Conservation (phyloP, 2,888 invertebrate species). For the Limnephilus auricula region DNA sequence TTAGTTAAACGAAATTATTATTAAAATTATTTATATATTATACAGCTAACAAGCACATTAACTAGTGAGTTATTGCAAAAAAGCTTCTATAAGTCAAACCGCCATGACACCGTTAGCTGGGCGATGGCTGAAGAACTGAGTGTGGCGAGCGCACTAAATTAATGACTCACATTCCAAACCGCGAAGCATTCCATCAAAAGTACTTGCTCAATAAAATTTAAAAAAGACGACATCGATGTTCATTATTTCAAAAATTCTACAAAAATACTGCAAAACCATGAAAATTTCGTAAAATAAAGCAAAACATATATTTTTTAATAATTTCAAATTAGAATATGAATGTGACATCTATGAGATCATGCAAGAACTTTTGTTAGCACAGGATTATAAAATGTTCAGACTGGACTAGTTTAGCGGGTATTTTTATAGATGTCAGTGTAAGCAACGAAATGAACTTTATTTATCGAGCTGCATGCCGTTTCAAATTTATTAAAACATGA, state of each 20-base stretch:
- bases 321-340: not conserved
- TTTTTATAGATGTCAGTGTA: not conserved
- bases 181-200: conserved; percentile 25
- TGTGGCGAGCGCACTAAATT: conserved; percentile 70
- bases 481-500: too few relatives aligned
- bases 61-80: conserved; percentile 77
- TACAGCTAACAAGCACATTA: conserved; percentile 77
- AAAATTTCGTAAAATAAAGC: not conserved
- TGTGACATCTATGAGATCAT: not conserved
- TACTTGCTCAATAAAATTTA: not conserved
- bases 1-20: conserved; percentile 53
- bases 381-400: not conserved
- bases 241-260: not conserved
- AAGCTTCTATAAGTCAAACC: conserved; percentile 78
- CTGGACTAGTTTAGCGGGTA: not conserved
- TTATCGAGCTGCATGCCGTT: too few relatives aligned
- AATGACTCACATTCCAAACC: conserved; percentile 46
- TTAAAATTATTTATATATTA: conserved; percentile 68
- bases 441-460: not conserved
- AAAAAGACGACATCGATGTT: not conserved
- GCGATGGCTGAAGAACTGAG: conserved; percentile 77
- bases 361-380: not conserved
- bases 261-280: not conserved
- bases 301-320: too few relatives aligned
- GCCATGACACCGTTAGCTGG: conserved; percentile 80